Percentiles rank a stretch among this genome's conserved stretches.
These are phyloP conservation scores for Aphrophora alni DNA, from an alignment of 2,888 invertebrate genomes.

Conservation along the genomic window DNA sequence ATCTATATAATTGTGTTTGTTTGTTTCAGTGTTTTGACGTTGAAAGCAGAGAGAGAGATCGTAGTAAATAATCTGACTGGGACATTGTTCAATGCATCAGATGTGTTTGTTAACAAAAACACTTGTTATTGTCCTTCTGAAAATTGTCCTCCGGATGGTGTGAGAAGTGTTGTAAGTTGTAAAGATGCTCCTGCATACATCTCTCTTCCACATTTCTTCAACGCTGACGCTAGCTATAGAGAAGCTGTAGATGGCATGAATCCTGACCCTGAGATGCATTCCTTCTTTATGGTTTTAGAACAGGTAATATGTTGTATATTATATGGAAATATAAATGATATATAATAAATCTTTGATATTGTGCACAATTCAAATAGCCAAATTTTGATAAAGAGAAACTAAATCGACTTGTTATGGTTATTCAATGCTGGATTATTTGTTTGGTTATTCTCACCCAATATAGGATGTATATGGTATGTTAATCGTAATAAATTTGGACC, in stretches of 20 bases:
- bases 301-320: constrained; percentile 63
- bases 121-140: constrained; percentile 68
- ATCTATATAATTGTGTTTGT: too few relatives aligned
- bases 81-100: constrained; percentile 65
- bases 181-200: constrained; percentile 58
- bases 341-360: too few relatives aligned
- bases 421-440: too few relatives aligned
- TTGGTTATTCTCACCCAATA: too few relatives aligned
- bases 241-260: constrained; percentile 57
- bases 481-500: too few relatives aligned
- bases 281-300: constrained; percentile 65
- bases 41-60: not conserved
- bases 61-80: constrained; percentile 7
- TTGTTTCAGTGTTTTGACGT: not conserved
- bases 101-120: constrained; percentile 75
- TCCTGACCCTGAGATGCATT: constrained; percentile 56
- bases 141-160: constrained; percentile 51
- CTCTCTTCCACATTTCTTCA: constrained; percentile 60
- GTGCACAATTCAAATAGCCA: too few relatives aligned
- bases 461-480: too few relatives aligned
- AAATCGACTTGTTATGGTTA: too few relatives aligned
- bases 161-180: constrained; percentile 54
- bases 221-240: constrained; percentile 56
- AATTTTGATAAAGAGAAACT: too few relatives aligned
- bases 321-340: too few relatives aligned